Evolutionary conservation across 2,797 vertebrate species (phyloP).

Genomic region (Bryconaethiops microstoma): DNA sequence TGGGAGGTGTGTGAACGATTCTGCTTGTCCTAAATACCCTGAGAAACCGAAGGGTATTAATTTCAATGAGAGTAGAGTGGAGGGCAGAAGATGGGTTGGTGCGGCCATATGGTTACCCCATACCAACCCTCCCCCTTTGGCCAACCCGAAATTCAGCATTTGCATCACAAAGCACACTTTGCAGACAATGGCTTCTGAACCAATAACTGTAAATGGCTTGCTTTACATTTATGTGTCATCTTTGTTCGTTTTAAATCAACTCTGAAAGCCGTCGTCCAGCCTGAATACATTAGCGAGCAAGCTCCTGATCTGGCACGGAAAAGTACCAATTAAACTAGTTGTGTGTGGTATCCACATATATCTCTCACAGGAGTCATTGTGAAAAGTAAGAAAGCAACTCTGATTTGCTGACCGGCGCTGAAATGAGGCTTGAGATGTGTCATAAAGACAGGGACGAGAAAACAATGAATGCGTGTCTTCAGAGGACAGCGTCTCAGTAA

Average conservation of each 20-base stretch:
- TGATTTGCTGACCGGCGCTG: constrained; percentile 1
- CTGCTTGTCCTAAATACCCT: constrained; percentile 22
- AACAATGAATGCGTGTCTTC: too few species aligned
- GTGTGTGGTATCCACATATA: constrained; percentile 52
- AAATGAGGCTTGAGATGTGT: constrained; percentile 15
- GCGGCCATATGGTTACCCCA: constrained; percentile 49
- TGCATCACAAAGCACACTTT: constrained; percentile 76
- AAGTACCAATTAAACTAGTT: constrained; percentile 53
- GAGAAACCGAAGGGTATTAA: constrained; percentile 43
- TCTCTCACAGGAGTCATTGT: constrained; percentile 31
- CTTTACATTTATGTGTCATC: constrained; percentile 75
- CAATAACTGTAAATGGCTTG: constrained; percentile 75
- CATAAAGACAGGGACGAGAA: constrained; percentile 18
- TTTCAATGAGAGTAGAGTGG: constrained; percentile 55
- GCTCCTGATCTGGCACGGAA: constrained; percentile 55
- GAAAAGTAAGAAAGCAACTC: constrained; percentile 22
- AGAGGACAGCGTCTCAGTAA: neutral
- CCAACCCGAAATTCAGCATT: constrained; percentile 68
- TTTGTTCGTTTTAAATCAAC: constrained; percentile 76
- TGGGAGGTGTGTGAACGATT: constrained; percentile 36
- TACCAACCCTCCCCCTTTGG: constrained; percentile 54
- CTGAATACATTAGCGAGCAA: constrained; percentile 70
- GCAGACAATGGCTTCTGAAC: constrained; percentile 67
- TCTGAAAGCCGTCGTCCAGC: constrained; percentile 69
- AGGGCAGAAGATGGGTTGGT: constrained; percentile 65